phyloP scores from a whole-genome alignment of 2,797 vertebrate species.

The Remorina albescens region DNA sequence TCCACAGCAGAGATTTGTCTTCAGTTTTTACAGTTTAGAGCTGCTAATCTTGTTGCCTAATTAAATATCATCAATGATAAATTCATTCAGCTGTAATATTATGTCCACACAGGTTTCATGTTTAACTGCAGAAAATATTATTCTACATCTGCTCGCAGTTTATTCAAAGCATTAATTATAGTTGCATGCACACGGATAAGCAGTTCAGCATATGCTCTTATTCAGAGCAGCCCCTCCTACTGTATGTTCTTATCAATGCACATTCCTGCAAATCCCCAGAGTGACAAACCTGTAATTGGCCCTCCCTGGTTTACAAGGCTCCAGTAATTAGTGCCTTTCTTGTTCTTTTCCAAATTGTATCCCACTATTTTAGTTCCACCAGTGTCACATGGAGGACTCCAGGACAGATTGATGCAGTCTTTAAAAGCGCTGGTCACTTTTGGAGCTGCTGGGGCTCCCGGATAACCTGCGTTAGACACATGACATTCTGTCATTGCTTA shows the following conservation, averaged over 20 bases:
- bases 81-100: too few species aligned
- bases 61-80: too few species aligned
- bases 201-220: not conserved
- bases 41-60: too few species aligned
- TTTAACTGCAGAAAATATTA: too few species aligned
- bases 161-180: too few species aligned
- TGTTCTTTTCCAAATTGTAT: slow-evolving; percentile 91
- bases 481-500: not conserved
- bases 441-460: slow-evolving; percentile 86
- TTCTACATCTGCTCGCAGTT: too few species aligned
- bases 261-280: not conserved
- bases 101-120: too few species aligned
- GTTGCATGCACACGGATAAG: too few species aligned
- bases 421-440: slow-evolving; percentile 86
- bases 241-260: not conserved
- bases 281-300: slow-evolving; percentile 83
- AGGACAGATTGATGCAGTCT: slow-evolving; percentile 85
- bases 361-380: slow-evolving; percentile 87
- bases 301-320: slow-evolving; percentile 83
- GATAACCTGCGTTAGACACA: slow-evolving; percentile 80
- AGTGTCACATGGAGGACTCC: slow-evolving; percentile 85
- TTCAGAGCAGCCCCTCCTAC: not conserved
- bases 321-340: slow-evolving; percentile 90
- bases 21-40: too few species aligned
- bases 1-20: not conserved